These are phyloP conservation scores for Pampusana beccarii DNA, from an alignment of 2,113 vertebrate species.

Conservation along the genomic window DNA sequence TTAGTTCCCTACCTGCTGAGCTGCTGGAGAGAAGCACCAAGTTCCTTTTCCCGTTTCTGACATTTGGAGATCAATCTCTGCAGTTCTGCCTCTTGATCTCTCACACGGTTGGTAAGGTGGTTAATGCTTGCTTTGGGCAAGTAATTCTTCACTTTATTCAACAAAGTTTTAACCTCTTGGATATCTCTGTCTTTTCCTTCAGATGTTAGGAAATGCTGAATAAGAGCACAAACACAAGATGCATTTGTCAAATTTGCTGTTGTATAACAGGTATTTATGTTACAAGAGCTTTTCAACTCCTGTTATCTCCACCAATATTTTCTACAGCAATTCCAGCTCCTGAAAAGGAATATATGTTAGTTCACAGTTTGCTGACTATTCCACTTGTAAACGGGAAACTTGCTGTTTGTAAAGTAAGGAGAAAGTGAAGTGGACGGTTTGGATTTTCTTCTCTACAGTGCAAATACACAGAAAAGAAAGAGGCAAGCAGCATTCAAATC, in stretches of 20 bases:
- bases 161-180: conserved; percentile 76
- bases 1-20: conserved; percentile 77
- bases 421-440: not conserved
- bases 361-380: not conserved
- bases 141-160: conserved; percentile 76
- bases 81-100: conserved; percentile 83
- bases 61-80: conserved; percentile 79
- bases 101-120: conserved; percentile 79
- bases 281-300: not conserved
- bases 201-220: conserved; percentile 84
- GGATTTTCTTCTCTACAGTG: not conserved
- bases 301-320: not conserved
- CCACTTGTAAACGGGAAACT: not conserved
- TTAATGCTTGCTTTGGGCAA: conserved; percentile 76
- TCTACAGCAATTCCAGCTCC: not conserved
- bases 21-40: conserved; percentile 73
- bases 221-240: conserved; percentile 9
- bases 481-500: not conserved
- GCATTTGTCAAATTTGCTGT: not conserved
- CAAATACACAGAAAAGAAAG: not conserved
- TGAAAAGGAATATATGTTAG: not conserved
- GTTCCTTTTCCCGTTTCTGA: conserved; percentile 75
- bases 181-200: conserved; percentile 80
- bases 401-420: not conserved
- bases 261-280: not conserved